Percentiles rank a stretch among this genome's conserved stretches.
Conservation (phyloP, 2,888 invertebrate genomes). For the Hofmannophila pseudospretella region DNA sequence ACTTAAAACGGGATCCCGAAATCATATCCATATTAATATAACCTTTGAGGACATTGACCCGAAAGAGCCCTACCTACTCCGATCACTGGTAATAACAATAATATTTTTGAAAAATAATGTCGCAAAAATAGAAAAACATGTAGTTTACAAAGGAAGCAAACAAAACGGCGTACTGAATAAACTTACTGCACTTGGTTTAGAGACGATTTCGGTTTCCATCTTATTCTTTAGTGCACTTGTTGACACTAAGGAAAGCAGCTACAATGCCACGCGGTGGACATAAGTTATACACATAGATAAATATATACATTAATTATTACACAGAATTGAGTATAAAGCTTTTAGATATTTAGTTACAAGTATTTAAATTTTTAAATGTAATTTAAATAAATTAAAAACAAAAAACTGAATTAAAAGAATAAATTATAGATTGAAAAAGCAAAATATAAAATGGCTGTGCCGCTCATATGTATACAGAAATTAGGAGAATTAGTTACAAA, state of each 20-base stretch:
- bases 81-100: too few relatives aligned
- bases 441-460: constrained; percentile 17
- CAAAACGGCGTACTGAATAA: constrained; percentile 1
- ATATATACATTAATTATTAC: constrained; percentile 21
- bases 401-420: not conserved
- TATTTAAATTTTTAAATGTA: not conserved
- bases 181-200: constrained; percentile 58
- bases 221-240: constrained; percentile 47
- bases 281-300: constrained; percentile 37
- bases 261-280: constrained; percentile 43
- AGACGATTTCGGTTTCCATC: constrained; percentile 29
- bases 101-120: too few relatives aligned
- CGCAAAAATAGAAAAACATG: too few relatives aligned
- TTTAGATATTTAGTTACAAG: not conserved
- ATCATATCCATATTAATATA: too few relatives aligned
- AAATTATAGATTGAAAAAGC: constrained; percentile 2
- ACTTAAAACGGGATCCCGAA: too few relatives aligned
- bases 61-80: too few relatives aligned
- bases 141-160: too few relatives aligned
- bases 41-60: too few relatives aligned
- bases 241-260: constrained; percentile 65
- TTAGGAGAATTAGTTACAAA: constrained; percentile 14
- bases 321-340: constrained; percentile 10
- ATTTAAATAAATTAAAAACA: not conserved
- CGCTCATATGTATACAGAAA: constrained; percentile 8